Evolutionary conservation across 2,888 invertebrate species (phyloP).

Genomic region (Chirona hameri): DNA sequence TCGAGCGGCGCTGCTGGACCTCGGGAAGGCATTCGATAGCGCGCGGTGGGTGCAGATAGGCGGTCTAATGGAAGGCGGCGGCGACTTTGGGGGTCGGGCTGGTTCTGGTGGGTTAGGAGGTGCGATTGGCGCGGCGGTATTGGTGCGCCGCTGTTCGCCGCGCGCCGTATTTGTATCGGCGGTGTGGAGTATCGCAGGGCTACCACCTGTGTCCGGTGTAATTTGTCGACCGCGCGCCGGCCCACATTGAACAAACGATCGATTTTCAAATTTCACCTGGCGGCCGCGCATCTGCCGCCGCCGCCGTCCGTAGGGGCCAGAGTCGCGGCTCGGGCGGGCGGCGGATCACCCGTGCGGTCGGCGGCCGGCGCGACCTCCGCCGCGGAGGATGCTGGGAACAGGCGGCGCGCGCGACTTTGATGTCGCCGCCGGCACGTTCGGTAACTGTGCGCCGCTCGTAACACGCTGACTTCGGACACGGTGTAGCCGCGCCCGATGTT

Average conservation of each 20-base stretch:
- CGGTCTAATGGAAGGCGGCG: neutral
- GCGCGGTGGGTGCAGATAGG: neutral
- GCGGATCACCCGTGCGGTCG: neutral
- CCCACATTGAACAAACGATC: constrained; percentile 10
- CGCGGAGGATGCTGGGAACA: neutral
- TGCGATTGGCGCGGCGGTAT: neutral
- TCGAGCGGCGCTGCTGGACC: neutral
- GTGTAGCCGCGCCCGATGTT: neutral
- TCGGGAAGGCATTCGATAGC: neutral
- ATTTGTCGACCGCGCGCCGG: constrained; percentile 2
- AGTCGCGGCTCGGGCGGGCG: neutral
- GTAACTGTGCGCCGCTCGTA: neutral
- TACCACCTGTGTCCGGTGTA: constrained; percentile 25
- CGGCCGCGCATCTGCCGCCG: neutral
- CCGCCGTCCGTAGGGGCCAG: neutral
- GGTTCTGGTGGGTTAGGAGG: neutral
- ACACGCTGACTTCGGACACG: too few relatives aligned
- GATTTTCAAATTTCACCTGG: constrained; percentile 27
- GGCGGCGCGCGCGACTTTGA: neutral
- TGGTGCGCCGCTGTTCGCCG: neutral
- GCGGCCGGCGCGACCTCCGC: neutral
- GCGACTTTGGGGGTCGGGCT: neutral
- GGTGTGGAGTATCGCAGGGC: neutral
- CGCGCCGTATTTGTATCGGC: constrained; percentile 1
- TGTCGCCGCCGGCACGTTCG: neutral